These are phyloP conservation scores for Steatocranus sp. DNA, from an alignment of 2,797 vertebrate genomes.

Conservation along the genomic window DNA sequence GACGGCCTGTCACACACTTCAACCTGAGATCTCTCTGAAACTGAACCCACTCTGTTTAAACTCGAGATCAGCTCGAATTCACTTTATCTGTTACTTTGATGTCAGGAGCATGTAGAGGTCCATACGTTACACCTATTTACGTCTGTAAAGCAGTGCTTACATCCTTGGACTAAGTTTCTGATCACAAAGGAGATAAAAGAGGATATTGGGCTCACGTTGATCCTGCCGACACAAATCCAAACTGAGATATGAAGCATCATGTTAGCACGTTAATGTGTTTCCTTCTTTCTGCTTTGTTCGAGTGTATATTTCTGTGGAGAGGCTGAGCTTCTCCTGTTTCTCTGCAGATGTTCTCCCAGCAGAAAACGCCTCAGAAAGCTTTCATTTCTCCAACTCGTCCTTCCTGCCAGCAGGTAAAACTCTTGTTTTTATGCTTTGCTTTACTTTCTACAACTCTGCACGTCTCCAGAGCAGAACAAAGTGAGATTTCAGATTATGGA, in stretches of 20 bases:
- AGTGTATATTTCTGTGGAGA: fast-evolving
- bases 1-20: neutral
- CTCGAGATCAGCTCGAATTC: neutral
- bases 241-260: neutral
- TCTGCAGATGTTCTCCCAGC: conserved; percentile 16
- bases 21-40: neutral
- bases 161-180: neutral
- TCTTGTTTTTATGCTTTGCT: neutral
- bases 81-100: neutral
- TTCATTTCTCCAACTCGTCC: neutral
- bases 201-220: neutral
- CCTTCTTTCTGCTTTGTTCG: neutral
- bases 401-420: conserved; percentile 25
- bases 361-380: conserved; percentile 2
- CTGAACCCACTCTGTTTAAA: neutral
- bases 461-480: neutral
- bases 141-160: neutral
- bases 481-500: fast-evolving
- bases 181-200: fast-evolving
- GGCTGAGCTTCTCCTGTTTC: neutral
- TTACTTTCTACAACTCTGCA: neutral
- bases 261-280: neutral
- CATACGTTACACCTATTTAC: neutral
- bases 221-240: fast-evolving
- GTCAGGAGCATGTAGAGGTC: fast-evolving